Base-by-base conservation (phyloP, 2,797 vertebrate species). In the Intellagama lesueurii region DNA sequence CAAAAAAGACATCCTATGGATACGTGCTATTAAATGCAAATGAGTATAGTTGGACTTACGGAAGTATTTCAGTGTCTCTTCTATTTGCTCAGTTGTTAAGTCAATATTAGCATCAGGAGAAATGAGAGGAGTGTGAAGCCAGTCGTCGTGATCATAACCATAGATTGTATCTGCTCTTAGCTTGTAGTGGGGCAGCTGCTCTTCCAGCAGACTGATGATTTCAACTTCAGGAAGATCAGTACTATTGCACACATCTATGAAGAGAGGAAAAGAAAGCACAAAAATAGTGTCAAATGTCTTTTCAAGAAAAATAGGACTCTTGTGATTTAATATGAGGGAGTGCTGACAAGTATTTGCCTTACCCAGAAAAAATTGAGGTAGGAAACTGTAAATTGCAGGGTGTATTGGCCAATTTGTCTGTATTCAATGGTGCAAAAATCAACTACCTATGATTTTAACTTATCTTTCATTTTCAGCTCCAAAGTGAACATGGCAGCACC, bases 61-160 rank as follows among this genome's bases (percentile, higher is more conserved):
- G 94, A 99, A 99, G 94, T 99, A 99, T 94, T 99, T 99, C 96
- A 99, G 97, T 72, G 99, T 99, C 96, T 99, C 99, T 95, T 99
- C 99, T 85, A 99, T 99, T 96, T 99, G 99, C 93, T 99, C 98
- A 47, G 98, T 97, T 64, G 98, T 99, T 97, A 99, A 97, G 96
- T 99, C 98, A 22, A 99, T 95, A 96, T 96, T 97, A 3, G 96
- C 95, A 91, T 99, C 97, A 0, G 98, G 98, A 69, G 98, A 98
- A 95, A 99, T 97, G 94, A 99, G 98, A 3, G 99, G 99, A 0
- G 99, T 99, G 92, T 99, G 99, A 79, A 99, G 98, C 99, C 99
- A 99, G 96, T 99, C 99, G 97, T 99, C 99, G 95, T 99, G 98
- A 89, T 99, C 99, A 95, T 99, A 99, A 92, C 99, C 99, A 8